A percentile compares a stretch with the other conserved stretches of the same genome.
These are phyloP conservation scores for Hydrophis major DNA, from an alignment of 2,797 vertebrate genomes.

Conservation along the genomic window DNA sequence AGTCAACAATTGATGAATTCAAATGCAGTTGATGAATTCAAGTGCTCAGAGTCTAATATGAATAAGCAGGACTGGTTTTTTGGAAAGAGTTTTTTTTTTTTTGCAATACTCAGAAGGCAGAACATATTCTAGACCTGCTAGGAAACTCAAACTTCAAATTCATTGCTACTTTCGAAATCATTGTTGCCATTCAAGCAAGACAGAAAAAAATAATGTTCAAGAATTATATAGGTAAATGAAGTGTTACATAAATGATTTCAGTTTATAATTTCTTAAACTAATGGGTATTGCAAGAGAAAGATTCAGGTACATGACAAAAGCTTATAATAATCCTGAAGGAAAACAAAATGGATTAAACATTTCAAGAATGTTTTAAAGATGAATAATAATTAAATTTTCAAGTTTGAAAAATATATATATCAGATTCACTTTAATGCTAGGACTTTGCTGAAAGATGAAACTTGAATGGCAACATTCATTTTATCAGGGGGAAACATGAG, in stretches of 20 bases:
- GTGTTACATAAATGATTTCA: neutral
- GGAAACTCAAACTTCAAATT: neutral
- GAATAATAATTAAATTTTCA: neutral
- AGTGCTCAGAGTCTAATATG: neutral
- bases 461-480: neutral
- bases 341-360: neutral
- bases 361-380: neutral
- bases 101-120: neutral
- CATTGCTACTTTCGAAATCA: neutral
- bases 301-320: neutral
- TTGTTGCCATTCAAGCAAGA: neutral
- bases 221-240: neutral
- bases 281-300: neutral
- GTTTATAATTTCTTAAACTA: neutral
- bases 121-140: neutral
- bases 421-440: neutral
- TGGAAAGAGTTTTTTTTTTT: neutral
- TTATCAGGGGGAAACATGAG: neutral
- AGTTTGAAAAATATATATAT: neutral
- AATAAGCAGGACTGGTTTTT: neutral
- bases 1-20: neutral
- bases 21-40: neutral
- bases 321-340: neutral
- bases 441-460: neutral
- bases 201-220: neutral